Conservation (phyloP, 2,113 vertebrate genomes). For the Trichechus manatus region DNA sequence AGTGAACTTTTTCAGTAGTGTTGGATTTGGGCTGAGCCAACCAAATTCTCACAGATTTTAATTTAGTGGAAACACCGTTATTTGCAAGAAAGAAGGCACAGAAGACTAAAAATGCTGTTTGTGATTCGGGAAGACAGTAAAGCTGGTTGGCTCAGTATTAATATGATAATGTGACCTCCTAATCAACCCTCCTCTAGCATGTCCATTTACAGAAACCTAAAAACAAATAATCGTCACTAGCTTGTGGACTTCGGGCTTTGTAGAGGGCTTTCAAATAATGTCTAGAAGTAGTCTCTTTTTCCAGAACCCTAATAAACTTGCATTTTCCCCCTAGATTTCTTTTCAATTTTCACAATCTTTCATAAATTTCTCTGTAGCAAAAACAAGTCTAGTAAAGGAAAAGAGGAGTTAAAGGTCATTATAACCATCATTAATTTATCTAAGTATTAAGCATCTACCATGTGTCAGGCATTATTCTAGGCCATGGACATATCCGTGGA, state of each 20-base stretch:
- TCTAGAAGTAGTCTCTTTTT: constrained; percentile 3
- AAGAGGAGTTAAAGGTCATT: background rate
- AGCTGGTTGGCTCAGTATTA: background rate
- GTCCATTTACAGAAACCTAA: constrained; percentile 36
- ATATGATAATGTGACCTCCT: constrained; percentile 8
- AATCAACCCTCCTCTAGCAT: background rate
- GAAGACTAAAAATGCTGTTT: constrained; percentile 1
- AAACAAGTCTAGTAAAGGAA: background rate
- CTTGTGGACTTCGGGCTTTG: constrained; percentile 26
- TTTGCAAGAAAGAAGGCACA: constrained; percentile 34
- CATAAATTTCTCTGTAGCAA: constrained; percentile 13
- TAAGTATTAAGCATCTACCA: background rate
- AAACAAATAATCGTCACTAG: constrained; percentile 2
- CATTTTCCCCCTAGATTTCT: background rate
- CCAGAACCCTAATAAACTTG: constrained; percentile 24
- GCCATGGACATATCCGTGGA: background rate
- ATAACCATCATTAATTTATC: background rate
- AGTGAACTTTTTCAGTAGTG: constrained; percentile 59
- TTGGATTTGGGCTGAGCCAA: constrained; percentile 42
- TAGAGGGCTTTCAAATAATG: background rate
- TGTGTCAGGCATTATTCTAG: background rate
- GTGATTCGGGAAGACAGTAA: constrained; percentile 2
- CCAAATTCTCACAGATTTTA: constrained; percentile 39
- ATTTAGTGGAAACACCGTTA: constrained; percentile 32
- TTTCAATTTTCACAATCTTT: constrained; percentile 18